phyloP scores from a whole-genome alignment of 2,888 invertebrate species.

The Caenorhabditis becei region DNA sequence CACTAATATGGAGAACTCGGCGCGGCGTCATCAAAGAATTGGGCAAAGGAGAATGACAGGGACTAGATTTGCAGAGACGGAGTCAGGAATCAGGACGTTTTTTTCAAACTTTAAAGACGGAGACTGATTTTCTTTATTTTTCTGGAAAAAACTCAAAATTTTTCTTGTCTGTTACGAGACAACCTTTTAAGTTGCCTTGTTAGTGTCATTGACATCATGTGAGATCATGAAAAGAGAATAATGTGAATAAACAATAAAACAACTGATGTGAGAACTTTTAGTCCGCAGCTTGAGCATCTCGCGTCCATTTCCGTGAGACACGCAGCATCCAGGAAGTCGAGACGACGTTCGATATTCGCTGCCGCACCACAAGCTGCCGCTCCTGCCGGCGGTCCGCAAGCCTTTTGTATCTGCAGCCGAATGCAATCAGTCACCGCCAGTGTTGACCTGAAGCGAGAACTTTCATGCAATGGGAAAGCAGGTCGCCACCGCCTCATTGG shows the following conservation, averaged over 20 bases:
- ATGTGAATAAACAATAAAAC: slow-evolving; percentile 19
- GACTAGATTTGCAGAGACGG: too few relatives aligned
- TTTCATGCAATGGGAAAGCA: too few relatives aligned
- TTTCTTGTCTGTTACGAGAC: too few relatives aligned
- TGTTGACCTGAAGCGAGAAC: slow-evolving; percentile 23
- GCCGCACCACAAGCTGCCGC: slow-evolving; percentile 60
- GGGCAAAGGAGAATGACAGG: too few relatives aligned
- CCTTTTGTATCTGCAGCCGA: slow-evolving; percentile 28
- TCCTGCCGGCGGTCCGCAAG: slow-evolving; percentile 48
- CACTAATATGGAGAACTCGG: background rate
- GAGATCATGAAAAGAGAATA: slow-evolving; percentile 26
- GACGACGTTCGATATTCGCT: slow-evolving; percentile 61
- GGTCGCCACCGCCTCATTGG: slow-evolving; percentile 77
- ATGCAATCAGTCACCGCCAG: slow-evolving; percentile 52
- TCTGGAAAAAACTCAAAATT: too few relatives aligned
- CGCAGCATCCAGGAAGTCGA: slow-evolving; percentile 60
- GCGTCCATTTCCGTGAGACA: slow-evolving; percentile 65
- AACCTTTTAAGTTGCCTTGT: too few relatives aligned
- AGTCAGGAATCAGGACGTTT: too few relatives aligned
- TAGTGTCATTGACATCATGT: too few relatives aligned
- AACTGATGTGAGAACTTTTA: slow-evolving; percentile 36
- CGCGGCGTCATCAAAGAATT: too few relatives aligned
- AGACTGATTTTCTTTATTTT: too few relatives aligned
- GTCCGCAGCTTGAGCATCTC: slow-evolving; percentile 43
- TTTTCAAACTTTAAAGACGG: too few relatives aligned